Base-by-base conservation (phyloP, 1,140 invertebrate species). In the Cardiocondyla obscurior region DNA sequence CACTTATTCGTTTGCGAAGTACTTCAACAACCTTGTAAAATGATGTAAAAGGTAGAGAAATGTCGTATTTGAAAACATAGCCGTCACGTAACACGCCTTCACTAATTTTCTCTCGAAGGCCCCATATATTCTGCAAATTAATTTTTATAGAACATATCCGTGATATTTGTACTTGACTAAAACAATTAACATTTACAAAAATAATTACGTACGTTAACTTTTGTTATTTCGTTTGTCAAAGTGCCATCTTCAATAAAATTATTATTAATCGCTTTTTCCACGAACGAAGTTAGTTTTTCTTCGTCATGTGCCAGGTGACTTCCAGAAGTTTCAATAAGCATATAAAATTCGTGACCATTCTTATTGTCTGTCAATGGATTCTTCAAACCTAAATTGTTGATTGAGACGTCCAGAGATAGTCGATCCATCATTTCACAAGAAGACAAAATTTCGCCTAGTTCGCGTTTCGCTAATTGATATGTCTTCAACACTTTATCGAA, bases 61-160 rank as follows among this genome's bases (percentile, higher is more conserved):
- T 95, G 92, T 99, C 99, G 93, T 99, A 99, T 92, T 99, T 99
- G 92, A 98, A 99, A 30, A 97, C 96, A 93, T 99, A 99, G 3
- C 98, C 98, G 89, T 98, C 97, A 22, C 94, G 93, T 67, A 97
- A 91, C n/a, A 98, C 93, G 1, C 96, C 96, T 87, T 97, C 96
- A 0, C 98, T 96, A 16, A 99, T 97, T 79, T 96, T 95, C 94
- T 99, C 99, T 74, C 98, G 94, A 12, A 99, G 91, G 57, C 96
- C 95, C 98, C 98, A 99, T 49, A 99, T 96, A 72, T 94, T 93
- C 96, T 97, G 88, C 81, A 94, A 94, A 73, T 64, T 44, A 46
- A 22, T 39, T 39, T 62, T 0, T 53, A 39, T 25, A 58, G 7
- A 25, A 65, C 16, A 8, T 12, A 16, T 65, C 4, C 28, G 16